phyloP scores from a whole-genome alignment of 2,113 vertebrate species.

The Cyanoderma ruficeps region DNA sequence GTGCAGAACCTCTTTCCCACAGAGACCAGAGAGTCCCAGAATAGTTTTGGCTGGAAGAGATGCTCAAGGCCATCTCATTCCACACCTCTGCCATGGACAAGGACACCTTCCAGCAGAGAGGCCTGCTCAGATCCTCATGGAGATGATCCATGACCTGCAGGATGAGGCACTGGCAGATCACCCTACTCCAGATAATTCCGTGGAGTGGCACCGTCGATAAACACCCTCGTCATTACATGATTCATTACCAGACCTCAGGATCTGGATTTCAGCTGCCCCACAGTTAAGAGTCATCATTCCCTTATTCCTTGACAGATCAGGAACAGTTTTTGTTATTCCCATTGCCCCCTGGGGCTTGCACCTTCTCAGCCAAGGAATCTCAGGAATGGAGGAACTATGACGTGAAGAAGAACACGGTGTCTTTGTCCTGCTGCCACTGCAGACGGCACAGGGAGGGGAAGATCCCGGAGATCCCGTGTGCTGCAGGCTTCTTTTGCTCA shows the following conservation, averaged over 20 bases:
- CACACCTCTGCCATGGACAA: not conserved
- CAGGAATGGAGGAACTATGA: not conserved
- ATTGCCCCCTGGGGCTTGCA: not conserved
- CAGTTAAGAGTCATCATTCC: not conserved
- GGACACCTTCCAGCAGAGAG: not conserved
- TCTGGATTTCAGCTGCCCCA: not conserved
- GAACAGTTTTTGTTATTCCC: not conserved
- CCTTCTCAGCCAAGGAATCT: not conserved
- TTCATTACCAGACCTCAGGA: not conserved
- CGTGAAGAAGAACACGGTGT: not conserved
- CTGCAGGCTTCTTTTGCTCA: not conserved
- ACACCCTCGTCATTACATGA: not conserved
- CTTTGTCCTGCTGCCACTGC: not conserved
- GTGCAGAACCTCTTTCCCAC: not conserved
- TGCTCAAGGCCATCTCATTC: not conserved
- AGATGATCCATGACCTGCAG: not conserved
- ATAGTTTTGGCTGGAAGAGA: not conserved
- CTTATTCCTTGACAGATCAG: not conserved
- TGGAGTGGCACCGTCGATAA: not conserved
- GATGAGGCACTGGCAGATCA: not conserved
- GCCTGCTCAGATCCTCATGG: not conserved
- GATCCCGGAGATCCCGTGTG: not conserved
- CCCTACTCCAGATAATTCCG: not conserved
- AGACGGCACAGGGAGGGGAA: not conserved
- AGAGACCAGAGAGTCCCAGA: not conserved